Conservation (phyloP, 2,113 vertebrate species). For the Chitala chitala region DNA sequence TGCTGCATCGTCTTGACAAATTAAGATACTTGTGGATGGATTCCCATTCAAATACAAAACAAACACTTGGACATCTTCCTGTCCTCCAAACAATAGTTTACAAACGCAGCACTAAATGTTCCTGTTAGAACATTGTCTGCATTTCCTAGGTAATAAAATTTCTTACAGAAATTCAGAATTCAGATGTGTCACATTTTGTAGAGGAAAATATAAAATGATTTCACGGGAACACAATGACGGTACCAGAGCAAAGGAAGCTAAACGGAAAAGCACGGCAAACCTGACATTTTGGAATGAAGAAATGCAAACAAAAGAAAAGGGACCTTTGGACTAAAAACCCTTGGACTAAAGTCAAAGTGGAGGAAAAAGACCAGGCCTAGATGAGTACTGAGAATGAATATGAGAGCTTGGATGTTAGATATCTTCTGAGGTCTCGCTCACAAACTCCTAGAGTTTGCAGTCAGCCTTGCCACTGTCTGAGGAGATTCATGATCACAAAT, state of each 20-base stretch:
- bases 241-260: too few relatives aligned
- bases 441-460: too few relatives aligned
- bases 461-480: background rate
- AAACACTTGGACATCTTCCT: conserved; percentile 4
- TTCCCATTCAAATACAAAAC: conserved; percentile 14
- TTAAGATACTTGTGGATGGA: background rate
- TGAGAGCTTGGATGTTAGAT: too few relatives aligned
- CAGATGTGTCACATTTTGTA: background rate
- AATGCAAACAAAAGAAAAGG: too few relatives aligned
- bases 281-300: too few relatives aligned
- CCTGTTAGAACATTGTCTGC: background rate
- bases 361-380: too few relatives aligned
- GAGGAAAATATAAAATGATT: background rate
- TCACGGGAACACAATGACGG: too few relatives aligned
- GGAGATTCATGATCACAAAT: conserved; percentile 14
- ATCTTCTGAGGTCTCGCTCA: too few relatives aligned
- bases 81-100: conserved; percentile 18
- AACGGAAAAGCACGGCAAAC: too few relatives aligned
- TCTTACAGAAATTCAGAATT: background rate
- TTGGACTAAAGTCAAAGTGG: too few relatives aligned
- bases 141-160: background rate
- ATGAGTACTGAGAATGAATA: too few relatives aligned
- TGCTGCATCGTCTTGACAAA: background rate
- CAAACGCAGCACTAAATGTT: background rate
- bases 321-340: too few relatives aligned